Evolutionary conservation across 2,888 invertebrate species (phyloP).

Genomic region (Stenichneumon culpator): DNA sequence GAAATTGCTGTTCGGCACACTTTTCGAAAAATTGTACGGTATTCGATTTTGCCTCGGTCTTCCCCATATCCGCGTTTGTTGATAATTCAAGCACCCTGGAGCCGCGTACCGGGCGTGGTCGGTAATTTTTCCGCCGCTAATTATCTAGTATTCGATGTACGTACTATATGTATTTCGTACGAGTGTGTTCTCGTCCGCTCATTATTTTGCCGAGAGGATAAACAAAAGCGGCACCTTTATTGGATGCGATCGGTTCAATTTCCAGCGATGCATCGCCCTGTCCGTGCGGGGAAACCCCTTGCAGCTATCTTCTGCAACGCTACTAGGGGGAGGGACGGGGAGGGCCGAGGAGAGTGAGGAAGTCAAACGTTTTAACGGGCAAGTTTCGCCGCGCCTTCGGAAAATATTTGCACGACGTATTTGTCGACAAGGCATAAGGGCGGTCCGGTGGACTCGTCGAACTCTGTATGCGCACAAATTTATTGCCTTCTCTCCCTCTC

Average conservation of each 20-base stretch:
- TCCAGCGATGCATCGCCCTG: constrained; percentile 1
- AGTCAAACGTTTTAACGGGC: constrained; percentile 49
- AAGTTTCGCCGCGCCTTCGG: constrained; percentile 66
- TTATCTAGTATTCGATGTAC: constrained; percentile 43
- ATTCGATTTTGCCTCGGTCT: constrained; percentile 11
- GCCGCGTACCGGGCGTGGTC: constrained; percentile 46
- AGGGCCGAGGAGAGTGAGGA: neutral
- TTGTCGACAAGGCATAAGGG: constrained; percentile 20
- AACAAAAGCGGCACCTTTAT: constrained; percentile 27
- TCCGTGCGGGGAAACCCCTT: neutral
- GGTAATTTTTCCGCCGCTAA: constrained; percentile 66
- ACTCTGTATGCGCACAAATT: constrained; percentile 2
- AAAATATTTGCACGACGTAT: constrained; percentile 69
- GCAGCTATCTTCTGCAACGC: constrained; percentile 47
- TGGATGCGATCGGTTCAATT: constrained; percentile 8
- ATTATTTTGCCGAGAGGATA: constrained; percentile 40
- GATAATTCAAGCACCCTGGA: neutral
- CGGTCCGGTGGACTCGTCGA: neutral
- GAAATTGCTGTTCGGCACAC: neutral
- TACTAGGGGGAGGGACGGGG: neutral
- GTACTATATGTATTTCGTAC: neutral
- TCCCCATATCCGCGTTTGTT: neutral
- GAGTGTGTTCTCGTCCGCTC: constrained; percentile 9
- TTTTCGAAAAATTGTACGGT: neutral
- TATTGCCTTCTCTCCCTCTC: neutral